These are phyloP conservation scores for Glossophaga mutica DNA, from an alignment of 2,797 vertebrate genomes.

Conservation along the genomic window DNA sequence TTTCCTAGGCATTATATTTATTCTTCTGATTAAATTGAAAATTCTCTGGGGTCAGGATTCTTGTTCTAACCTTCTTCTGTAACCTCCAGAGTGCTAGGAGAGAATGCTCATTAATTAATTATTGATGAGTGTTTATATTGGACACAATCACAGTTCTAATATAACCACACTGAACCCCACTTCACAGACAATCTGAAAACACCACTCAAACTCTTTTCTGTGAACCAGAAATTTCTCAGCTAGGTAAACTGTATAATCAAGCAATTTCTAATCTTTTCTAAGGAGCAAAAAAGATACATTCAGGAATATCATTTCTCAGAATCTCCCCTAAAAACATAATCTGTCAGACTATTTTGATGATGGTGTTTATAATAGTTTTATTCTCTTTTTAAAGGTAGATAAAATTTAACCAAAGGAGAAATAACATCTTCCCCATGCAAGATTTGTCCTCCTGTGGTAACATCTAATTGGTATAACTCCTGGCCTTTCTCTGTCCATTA, in stretches of 20 bases:
- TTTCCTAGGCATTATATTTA: conserved; percentile 31
- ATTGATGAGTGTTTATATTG: not conserved
- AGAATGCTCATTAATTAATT: conserved; percentile 39
- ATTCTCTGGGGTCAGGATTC: not conserved
- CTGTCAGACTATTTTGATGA: conserved; percentile 1
- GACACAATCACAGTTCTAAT: not conserved
- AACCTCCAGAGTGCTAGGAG: not conserved
- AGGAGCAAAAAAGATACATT: not conserved
- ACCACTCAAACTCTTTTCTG: not conserved
- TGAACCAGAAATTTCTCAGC: conserved; percentile 2
- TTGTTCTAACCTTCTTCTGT: not conserved
- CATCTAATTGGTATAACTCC: not conserved
- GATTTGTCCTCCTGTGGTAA: not conserved
- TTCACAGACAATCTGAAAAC: not conserved
- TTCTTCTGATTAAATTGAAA: conserved; percentile 44
- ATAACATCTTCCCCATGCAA: not conserved
- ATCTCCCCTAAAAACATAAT: conserved; percentile 4
- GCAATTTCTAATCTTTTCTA: conserved; percentile 34
- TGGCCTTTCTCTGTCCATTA: conserved; percentile 15
- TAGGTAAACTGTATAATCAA: conserved; percentile 25
- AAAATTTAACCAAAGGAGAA: not conserved
- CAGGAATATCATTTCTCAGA: conserved; percentile 30
- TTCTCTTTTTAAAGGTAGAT: not conserved
- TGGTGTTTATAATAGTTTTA: not conserved
- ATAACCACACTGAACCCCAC: not conserved